phyloP scores from a whole-genome alignment of 2,888 invertebrate species.

The Sepioteuthis lessoniana region DNA sequence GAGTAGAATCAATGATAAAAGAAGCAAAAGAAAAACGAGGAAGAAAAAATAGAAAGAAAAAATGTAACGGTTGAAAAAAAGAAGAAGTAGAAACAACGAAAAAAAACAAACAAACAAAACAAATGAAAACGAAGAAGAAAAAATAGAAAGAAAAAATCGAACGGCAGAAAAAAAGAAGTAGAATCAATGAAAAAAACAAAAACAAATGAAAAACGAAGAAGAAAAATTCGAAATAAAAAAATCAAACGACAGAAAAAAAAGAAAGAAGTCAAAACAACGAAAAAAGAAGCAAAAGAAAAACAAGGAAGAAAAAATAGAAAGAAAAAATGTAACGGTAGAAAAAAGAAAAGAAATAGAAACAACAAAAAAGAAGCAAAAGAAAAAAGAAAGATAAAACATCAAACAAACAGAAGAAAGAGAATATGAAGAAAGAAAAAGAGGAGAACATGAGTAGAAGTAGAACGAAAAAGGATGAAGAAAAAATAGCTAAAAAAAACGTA shows the following conservation, averaged over 20 bases:
- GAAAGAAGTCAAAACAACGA: not conserved
- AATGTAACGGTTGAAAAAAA: too few species aligned
- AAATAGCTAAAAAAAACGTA: too few species aligned
- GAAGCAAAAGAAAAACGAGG: too few species aligned
- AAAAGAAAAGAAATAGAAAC: rapidly evolving
- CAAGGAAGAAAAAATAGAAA: not conserved
- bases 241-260: not conserved
- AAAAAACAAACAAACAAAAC: too few species aligned
- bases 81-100: too few species aligned
- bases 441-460: not conserved
- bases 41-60: too few species aligned
- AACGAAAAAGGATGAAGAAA: not conserved
- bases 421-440: not conserved
- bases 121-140: too few species aligned
- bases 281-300: not conserved
- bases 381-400: too few species aligned
- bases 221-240: not conserved
- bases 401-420: too few species aligned
- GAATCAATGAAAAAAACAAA: not conserved
- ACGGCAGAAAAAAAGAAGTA: not conserved
- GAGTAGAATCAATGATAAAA: too few species aligned
- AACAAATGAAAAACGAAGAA: not conserved
- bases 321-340: not conserved
- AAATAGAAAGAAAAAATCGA: not conserved
- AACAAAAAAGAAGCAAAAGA: not conserved